Percentiles rank a stretch among this genome's conserved stretches.
Conservation (phyloP, 2,113 vertebrate species). For the Eupsittula cactorum region DNA sequence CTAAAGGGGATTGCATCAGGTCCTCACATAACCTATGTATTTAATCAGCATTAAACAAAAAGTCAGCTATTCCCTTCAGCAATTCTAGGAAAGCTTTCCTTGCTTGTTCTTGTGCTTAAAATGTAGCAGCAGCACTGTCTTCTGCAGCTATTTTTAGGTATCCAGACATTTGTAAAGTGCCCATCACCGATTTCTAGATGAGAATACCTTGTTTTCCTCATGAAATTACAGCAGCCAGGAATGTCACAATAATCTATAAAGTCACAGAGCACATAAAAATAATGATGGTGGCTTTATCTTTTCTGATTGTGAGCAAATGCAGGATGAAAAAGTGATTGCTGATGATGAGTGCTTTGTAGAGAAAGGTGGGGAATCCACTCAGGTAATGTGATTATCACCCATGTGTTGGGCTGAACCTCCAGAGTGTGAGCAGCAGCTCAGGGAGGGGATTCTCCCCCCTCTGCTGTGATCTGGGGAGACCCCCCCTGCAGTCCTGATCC, state of each 20-base stretch:
- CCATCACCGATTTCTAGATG: background rate
- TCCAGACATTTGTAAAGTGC: background rate
- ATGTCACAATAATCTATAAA: background rate
- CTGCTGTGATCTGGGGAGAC: background rate
- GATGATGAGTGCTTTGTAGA: accelerated
- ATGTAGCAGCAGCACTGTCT: background rate
- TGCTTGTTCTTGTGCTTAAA: background rate
- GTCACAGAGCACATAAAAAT: background rate
- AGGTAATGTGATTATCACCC: accelerated
- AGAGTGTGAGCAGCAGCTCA: background rate
- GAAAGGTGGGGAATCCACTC: background rate
- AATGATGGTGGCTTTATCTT: accelerated
- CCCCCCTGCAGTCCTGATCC: background rate
- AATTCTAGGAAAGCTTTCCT: background rate
- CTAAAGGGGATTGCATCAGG: background rate
- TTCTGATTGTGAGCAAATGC: background rate
- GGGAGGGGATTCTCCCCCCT: background rate
- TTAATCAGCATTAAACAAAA: slow-evolving; percentile 30
- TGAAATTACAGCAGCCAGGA: background rate
- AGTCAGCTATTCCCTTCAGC: background rate
- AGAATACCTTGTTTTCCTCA: background rate
- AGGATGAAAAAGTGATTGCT: background rate
- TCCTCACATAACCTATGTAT: slow-evolving; percentile 9
- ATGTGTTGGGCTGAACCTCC: background rate
- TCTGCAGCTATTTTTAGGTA: background rate